These are phyloP conservation scores for Diaprepes abbreviatus DNA, from an alignment of 2,888 invertebrate species.

Conservation along the genomic window DNA sequence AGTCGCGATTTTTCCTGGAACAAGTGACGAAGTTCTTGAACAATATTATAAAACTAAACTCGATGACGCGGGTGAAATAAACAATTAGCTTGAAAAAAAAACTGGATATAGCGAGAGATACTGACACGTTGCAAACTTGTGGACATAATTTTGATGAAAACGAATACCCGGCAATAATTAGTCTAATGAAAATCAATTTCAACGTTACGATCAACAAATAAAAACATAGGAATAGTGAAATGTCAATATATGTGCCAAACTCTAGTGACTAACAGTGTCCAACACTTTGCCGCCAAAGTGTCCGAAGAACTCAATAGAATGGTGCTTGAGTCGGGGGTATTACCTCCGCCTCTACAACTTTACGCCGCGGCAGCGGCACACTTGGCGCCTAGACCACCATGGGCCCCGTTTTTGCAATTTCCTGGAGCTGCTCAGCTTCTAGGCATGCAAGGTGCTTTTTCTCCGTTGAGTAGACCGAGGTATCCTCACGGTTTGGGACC, in stretches of 20 bases:
- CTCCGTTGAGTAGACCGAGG: conserved; percentile 64
- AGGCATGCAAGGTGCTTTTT: conserved; percentile 68
- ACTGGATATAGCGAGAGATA: conserved; percentile 19
- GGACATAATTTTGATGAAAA: background rate
- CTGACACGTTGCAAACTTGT: background rate
- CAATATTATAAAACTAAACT: background rate
- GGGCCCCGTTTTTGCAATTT: conserved; percentile 68
- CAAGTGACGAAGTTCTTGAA: conserved; percentile 4
- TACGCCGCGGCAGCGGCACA: conserved; percentile 80
- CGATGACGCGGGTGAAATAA: conserved; percentile 34
- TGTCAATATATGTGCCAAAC: conserved; percentile 29
- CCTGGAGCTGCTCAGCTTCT: conserved; percentile 67
- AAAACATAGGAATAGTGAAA: conserved; percentile 13
- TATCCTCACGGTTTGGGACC: conserved; percentile 63
- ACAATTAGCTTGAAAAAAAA: background rate
- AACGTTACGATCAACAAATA: conserved; percentile 1
- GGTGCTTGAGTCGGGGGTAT: conserved; percentile 76
- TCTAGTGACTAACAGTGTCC: conserved; percentile 27
- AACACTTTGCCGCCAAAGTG: conserved; percentile 51
- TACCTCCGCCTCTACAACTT: conserved; percentile 80
- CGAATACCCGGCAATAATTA: too few species aligned
- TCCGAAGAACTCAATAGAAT: conserved; percentile 64
- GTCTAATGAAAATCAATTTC: background rate
- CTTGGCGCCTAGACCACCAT: conserved; percentile 73
- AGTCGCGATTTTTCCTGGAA: conserved; percentile 1